Evolutionary conservation across 2,113 vertebrate species (phyloP).

Genomic region (Todiramphus saurophagus): DNA sequence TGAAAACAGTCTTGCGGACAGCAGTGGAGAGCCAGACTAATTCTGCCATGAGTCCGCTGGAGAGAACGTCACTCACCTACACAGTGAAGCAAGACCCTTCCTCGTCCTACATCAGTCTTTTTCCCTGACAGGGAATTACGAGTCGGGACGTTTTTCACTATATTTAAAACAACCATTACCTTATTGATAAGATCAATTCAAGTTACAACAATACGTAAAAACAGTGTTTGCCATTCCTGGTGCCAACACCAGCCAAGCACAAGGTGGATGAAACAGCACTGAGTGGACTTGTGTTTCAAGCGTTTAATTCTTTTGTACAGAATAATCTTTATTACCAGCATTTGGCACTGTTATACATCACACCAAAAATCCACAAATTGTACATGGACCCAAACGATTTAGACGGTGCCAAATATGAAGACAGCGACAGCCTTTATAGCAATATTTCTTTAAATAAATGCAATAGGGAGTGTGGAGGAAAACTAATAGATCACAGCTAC

Average conservation of each 20-base stretch:
- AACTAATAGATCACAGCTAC: slow-evolving; percentile 68
- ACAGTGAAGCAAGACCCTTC: slow-evolving; percentile 19
- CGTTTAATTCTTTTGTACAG: slow-evolving; percentile 77
- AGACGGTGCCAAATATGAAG: slow-evolving; percentile 69
- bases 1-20: not conserved
- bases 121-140: not conserved
- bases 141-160: slow-evolving; percentile 14
- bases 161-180: slow-evolving; percentile 36
- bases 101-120: not conserved
- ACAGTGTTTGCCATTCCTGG: not conserved
- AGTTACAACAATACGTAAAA: not conserved
- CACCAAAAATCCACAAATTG: slow-evolving; percentile 75
- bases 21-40: not conserved
- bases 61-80: slow-evolving; percentile 47
- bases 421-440: slow-evolving; percentile 65
- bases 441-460: slow-evolving; percentile 75
- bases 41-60: not conserved
- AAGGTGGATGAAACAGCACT: slow-evolving; percentile 63
- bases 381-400: slow-evolving; percentile 66
- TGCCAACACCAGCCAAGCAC: not conserved
- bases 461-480: slow-evolving; percentile 37
- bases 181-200: not conserved
- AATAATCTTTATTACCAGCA: slow-evolving; percentile 76
- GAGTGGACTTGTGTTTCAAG: slow-evolving; percentile 67
- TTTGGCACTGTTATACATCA: slow-evolving; percentile 76